Conservation (phyloP, 2,797 vertebrate species). For the Sebastes baramenuke region DNA sequence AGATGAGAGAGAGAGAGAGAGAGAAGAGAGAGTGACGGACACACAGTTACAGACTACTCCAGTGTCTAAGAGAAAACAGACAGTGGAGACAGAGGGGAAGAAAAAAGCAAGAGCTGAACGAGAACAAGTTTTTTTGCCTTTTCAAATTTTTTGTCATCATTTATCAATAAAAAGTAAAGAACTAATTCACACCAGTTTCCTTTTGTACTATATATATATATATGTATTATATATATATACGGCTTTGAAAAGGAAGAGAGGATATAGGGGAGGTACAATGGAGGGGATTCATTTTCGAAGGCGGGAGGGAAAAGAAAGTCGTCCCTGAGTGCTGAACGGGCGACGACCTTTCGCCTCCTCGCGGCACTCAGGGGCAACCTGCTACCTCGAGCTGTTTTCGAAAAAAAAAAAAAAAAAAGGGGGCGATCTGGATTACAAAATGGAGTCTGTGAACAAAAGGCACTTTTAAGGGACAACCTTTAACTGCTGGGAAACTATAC, state of each 20-base stretch:
- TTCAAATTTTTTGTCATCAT: conserved; percentile 79
- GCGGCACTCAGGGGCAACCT: conserved; percentile 59
- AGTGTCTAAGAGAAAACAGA: conserved; percentile 80
- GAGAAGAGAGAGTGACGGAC: conserved; percentile 68
- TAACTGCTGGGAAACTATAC: conserved; percentile 86
- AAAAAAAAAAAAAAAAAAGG: conserved; percentile 47
- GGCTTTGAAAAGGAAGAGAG: conserved; percentile 80
- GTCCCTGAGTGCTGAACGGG: conserved; percentile 44
- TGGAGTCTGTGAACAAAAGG: conserved; percentile 88
- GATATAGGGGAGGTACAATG: conserved; percentile 69
- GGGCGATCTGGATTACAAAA: conserved; percentile 83
- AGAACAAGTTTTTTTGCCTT: conserved; percentile 81
- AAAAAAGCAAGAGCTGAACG: conserved; percentile 78
- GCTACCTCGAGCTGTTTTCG: conserved; percentile 57
- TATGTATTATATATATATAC: conserved; percentile 85
- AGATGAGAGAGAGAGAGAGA: conserved; percentile 33
- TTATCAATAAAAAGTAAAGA: conserved; percentile 85
- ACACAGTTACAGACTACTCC: conserved; percentile 83
- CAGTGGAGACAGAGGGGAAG: conserved; percentile 77
- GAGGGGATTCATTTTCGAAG: conserved; percentile 68
- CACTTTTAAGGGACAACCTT: conserved; percentile 89
- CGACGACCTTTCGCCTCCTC: conserved; percentile 32
- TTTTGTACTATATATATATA: conserved; percentile 89
- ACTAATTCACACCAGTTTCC: conserved; percentile 91
- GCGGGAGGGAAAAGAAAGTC: conserved; percentile 34